Evolutionary conservation across 2,888 invertebrate species (phyloP).

Genomic region (Alitta virens): DNA sequence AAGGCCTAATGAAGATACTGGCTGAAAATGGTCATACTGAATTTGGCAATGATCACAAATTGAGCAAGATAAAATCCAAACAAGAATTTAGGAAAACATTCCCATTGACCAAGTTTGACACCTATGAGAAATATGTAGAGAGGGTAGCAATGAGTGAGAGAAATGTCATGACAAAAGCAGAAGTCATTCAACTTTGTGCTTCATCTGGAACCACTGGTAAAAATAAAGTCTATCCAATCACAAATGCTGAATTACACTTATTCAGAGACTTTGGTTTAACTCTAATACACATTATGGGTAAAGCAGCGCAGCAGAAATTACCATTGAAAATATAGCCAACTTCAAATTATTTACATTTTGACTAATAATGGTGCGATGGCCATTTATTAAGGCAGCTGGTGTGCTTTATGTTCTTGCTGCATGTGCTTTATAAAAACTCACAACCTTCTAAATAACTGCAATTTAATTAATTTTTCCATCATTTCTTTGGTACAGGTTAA

Average conservation of each 20-base stretch:
- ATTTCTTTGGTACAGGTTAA: too few species aligned
- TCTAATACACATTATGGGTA: background rate
- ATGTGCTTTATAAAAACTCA: too few species aligned
- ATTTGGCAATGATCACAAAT: background rate
- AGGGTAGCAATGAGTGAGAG: background rate
- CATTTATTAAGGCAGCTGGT: too few species aligned
- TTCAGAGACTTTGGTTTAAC: background rate
- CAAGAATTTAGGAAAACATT: background rate
- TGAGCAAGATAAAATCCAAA: background rate
- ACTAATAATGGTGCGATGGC: too few species aligned
- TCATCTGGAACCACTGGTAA: background rate
- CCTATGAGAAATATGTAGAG: background rate
- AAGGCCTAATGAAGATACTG: background rate
- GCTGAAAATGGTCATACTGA: background rate
- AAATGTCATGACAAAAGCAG: constrained; percentile 2
- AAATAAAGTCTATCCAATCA: background rate
- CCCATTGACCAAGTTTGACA: background rate
- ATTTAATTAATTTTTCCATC: too few species aligned
- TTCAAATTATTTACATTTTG: too few species aligned
- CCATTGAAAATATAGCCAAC: too few species aligned
- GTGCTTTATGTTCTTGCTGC: too few species aligned
- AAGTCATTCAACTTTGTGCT: background rate
- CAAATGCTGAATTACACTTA: background rate
- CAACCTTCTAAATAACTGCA: too few species aligned
- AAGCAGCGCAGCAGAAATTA: too few species aligned